Conservation (phyloP, 1,140 invertebrate species). For the Zeugodacus cucurbitae region DNA sequence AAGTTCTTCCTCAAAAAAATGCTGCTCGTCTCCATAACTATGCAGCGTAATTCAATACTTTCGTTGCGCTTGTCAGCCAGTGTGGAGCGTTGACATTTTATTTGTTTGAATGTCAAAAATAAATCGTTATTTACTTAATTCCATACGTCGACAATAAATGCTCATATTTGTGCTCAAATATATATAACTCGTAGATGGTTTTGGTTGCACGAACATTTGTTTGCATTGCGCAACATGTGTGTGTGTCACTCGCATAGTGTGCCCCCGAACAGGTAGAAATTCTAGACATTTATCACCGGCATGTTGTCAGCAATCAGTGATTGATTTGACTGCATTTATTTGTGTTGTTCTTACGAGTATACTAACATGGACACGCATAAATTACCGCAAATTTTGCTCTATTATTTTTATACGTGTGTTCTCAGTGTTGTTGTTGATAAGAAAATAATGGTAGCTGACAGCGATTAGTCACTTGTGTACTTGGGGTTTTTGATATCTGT, state of each 20-base stretch:
- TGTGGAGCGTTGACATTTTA: background rate
- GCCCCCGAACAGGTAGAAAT: background rate
- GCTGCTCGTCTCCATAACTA: background rate
- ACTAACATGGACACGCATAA: background rate
- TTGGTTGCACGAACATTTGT: background rate
- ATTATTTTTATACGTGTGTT: too few species aligned
- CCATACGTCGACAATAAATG: background rate
- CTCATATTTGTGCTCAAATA: too few species aligned
- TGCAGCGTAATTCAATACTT: background rate
- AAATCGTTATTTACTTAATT: background rate
- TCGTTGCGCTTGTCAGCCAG: background rate
- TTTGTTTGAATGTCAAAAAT: slow-evolving; percentile 28
- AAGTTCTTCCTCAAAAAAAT: background rate
- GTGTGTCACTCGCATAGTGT: background rate
- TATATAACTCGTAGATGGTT: background rate
- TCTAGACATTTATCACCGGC: background rate
- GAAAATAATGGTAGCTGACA: too few species aligned
- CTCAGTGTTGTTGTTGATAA: too few species aligned
- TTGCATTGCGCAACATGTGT: background rate
- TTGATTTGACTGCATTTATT: background rate
- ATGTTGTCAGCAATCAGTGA: background rate
- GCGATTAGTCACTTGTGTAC: too few species aligned
- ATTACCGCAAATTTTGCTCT: background rate
- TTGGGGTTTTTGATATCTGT: too few species aligned
- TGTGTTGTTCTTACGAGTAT: background rate